These are phyloP conservation scores for Kryphioiulus occultus DNA, from an alignment of 2,888 invertebrate species.

Conservation along the genomic window DNA sequence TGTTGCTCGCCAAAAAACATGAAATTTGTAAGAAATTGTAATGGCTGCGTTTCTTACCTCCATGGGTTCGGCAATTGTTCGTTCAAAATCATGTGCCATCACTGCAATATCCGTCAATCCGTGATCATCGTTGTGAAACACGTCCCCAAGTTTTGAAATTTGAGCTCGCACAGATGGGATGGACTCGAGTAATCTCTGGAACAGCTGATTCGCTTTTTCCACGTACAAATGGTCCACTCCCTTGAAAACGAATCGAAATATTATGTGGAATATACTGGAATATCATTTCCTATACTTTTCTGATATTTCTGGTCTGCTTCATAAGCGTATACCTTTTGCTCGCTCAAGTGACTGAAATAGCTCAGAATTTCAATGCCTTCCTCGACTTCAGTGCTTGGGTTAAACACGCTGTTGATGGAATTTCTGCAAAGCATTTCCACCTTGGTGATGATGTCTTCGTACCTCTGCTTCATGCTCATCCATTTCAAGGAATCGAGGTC, in stretches of 20 bases:
- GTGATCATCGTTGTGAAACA: neutral
- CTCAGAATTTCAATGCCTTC: neutral
- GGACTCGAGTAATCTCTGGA: neutral
- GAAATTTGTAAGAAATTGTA: too few relatives aligned
- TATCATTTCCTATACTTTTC: too few relatives aligned
- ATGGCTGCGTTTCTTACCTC: neutral
- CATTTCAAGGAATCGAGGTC: neutral
- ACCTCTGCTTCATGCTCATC: neutral
- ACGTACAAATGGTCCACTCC: neutral
- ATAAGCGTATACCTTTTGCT: too few relatives aligned
- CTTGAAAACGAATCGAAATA: neutral
- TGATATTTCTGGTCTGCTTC: too few relatives aligned
- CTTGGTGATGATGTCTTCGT: neutral
- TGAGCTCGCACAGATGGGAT: neutral
- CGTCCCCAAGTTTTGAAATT: neutral
- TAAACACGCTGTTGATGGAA: neutral
- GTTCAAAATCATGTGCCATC: neutral
- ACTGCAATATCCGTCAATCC: neutral
- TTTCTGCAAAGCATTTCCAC: conserved; percentile 4
- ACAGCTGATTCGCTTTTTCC: neutral
- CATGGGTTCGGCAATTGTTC: neutral
- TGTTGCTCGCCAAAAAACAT: neutral
- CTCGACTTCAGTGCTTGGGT: neutral
- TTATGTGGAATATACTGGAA: neutral
- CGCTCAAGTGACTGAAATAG: neutral